Base-by-base conservation (phyloP, 2,797 vertebrate species). In the Hyperoplus immaculatus region DNA sequence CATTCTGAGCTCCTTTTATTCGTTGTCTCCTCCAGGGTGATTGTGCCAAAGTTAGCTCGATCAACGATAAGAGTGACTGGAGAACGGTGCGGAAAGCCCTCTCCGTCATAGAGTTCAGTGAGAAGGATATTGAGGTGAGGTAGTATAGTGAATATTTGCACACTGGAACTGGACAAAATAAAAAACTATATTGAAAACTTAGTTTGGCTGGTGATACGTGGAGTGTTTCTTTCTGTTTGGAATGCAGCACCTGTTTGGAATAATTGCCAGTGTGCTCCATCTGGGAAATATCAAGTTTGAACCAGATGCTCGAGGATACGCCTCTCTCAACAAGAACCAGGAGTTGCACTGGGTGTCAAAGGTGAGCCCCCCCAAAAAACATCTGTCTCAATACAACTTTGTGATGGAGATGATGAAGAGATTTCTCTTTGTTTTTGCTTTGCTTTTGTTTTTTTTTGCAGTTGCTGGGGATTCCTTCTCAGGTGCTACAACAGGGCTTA, bases 331-430 rank as follows among this genome's bases (percentile, higher is more conserved):
- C 0, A 93, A 95, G 7, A 95, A 93, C 51, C 82, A 93, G 0
- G 96, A 98, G 92, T 93, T 98, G 89, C 96, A 96, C 47, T 97
- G 97, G 96, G 95, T 99, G 60, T 96, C 97, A 76, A 98, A 98
- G 96, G 98, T 98, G 92, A 85, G 57, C 36, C 11, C 13, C 11
- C 13, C 14, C 38, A 61, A 49, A n/a, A 61, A 61, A 50, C 4
- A 3, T 51, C 2, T 47, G 0, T 55, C 43, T 39, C 11, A 0
- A 8, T 56, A 41, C 4, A 50, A 11, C 10, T 39, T 66, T 64
- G 43, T 68, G 5, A 63, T 9, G n/a, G 6, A 58, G 16, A 54
- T 9, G 0, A 15, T 3, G 3, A 43, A 29, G 13, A 62, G 3
- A 21, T 64, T 51, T 72, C 74, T 2, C 36, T 66, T 75, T 62